Evolutionary conservation across 2,888 invertebrate species (phyloP), one percentile per base, ranked within the genome.

Genomic region (Pachliopta kotzebuea): DNA sequence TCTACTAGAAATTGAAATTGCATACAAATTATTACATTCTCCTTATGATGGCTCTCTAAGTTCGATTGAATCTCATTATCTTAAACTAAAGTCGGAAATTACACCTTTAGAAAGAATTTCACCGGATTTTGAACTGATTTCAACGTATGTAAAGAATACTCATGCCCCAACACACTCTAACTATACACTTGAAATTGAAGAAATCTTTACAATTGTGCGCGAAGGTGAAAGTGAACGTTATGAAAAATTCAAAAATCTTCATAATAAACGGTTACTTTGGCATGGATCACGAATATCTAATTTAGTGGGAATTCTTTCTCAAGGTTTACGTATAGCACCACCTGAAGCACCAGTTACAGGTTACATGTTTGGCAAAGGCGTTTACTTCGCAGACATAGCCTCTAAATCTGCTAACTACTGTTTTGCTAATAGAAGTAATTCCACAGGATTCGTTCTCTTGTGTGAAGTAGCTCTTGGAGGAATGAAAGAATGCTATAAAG

Each of bases 291-390:
- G 99, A 59, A 92, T 95, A 26, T 98, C 98, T 11, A 99, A 99
- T 88, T 98, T 94, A 84, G 98, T 96, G 29, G 99, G 99, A 67
- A 99, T 99, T 77, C 88, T 99, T 60, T 96, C 96, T 0, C 96
- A 97, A 83, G 96, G 96, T 78, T 93, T 99, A 63, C 94, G 98
- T 74, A 99, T 99, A 79, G 99, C 99, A 18, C 99, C 99, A 0
- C 98, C 98, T 0, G 99, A 99, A 86, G 99, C 99, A 0, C 99
- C 99, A 0, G 95, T 94, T 53, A 96, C 96, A 0, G 96, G 97
- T 72, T 96, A 96, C 86, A 99, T 99, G 99, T 99, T 99, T 85
- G 99, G 99, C 67, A 99, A 99, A 91, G 99, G 98, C 77, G 93
- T 96, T 65, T 98, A 98, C 86, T 99, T 99, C 87, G 98, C 99